Evolutionary conservation across 2,888 invertebrate genomes (phyloP).

Genomic region (Lasioglossum figueresi): DNA sequence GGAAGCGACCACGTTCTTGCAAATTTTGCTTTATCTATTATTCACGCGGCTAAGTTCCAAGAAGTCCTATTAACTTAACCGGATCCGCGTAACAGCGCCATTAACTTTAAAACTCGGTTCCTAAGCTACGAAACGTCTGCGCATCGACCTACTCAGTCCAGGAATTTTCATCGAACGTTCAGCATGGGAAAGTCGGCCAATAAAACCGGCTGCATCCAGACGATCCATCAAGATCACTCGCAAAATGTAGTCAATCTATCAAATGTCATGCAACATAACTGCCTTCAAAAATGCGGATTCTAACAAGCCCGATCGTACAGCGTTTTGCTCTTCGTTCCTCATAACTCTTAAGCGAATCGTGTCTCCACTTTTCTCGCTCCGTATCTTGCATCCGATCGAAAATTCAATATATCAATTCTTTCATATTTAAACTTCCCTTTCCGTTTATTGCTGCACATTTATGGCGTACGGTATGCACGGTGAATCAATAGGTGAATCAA

Average conservation of each 20-base stretch:
- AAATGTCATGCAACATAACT: slow-evolving; percentile 40
- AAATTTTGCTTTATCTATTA: slow-evolving; percentile 46
- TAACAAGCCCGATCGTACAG: slow-evolving; percentile 25
- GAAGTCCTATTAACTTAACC: slow-evolving; percentile 42
- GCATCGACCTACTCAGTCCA: not conserved
- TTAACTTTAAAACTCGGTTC: slow-evolving; percentile 41
- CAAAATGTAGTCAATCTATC: slow-evolving; percentile 52
- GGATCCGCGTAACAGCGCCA: slow-evolving; percentile 17
- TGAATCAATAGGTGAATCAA: too few species aligned
- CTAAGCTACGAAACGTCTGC: slow-evolving; percentile 21
- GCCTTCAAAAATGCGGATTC: slow-evolving; percentile 30
- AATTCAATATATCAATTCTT: not conserved
- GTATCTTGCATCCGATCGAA: not conserved
- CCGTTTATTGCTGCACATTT: not conserved
- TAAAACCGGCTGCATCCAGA: slow-evolving; percentile 19
- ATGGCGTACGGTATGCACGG: not conserved
- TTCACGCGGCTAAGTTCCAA: slow-evolving; percentile 29
- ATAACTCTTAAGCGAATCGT: slow-evolving; percentile 20
- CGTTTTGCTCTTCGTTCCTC: slow-evolving; percentile 21
- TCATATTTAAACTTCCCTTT: not conserved
- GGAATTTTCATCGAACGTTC: slow-evolving; percentile 28
- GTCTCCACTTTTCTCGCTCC: not conserved
- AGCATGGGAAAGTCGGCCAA: slow-evolving; percentile 15
- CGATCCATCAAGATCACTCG: slow-evolving; percentile 57
- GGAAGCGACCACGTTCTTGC: slow-evolving; percentile 20